Conservation (phyloP, 1,140 invertebrate genomes). For the Orchestia grillus region DNA sequence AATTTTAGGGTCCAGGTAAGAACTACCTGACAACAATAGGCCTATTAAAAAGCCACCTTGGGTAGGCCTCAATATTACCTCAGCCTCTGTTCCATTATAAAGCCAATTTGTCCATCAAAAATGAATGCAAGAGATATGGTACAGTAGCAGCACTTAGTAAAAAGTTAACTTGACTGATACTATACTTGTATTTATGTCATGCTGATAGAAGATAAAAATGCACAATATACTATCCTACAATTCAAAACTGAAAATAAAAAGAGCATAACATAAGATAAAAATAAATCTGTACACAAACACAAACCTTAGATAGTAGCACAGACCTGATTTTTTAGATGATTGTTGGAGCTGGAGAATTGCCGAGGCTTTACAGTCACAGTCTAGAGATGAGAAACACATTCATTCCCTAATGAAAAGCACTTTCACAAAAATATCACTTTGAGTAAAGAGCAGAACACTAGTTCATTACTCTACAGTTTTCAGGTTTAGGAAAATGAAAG, state of each 20-base stretch:
- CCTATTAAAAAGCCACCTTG: slow-evolving; percentile 17
- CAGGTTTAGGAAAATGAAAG: background rate
- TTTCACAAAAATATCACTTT: background rate
- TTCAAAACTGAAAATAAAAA: background rate
- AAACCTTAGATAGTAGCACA: background rate
- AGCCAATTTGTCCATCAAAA: background rate
- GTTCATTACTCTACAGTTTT: background rate
- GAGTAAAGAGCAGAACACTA: background rate
- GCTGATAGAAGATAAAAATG: background rate
- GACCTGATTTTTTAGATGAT: slow-evolving; percentile 13
- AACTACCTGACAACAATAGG: slow-evolving; percentile 53
- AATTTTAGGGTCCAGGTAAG: slow-evolving; percentile 3
- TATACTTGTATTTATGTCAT: background rate
- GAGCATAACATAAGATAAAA: background rate
- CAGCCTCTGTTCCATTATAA: background rate
- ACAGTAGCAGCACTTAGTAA: background rate
- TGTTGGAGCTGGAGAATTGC: background rate
- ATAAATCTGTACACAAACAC: background rate
- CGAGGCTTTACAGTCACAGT: slow-evolving; percentile 21
- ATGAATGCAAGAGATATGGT: background rate
- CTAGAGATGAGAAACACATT: slow-evolving; percentile 43
- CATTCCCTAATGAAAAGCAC: background rate
- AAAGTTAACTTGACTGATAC: background rate
- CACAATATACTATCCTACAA: background rate
- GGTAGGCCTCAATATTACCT: background rate